These are phyloP conservation scores for Poecilobothrus nobilitatus DNA, from an alignment of 2,888 invertebrate genomes.

Conservation along the genomic window DNA sequence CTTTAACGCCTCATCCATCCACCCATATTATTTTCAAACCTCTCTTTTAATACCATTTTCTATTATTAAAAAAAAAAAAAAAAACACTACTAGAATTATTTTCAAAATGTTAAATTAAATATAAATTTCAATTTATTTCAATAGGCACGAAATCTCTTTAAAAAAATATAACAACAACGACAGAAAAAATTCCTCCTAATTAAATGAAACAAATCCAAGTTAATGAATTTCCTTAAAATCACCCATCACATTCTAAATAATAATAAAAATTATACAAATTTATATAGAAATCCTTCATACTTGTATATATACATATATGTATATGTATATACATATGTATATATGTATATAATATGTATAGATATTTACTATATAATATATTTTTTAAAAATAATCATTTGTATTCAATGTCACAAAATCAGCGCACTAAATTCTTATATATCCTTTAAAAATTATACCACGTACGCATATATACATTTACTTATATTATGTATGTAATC, in stretches of 20 bases:
- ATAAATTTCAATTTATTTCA: not conserved
- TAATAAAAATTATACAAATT: not conserved
- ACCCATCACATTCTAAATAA: not conserved
- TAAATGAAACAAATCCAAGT: not conserved
- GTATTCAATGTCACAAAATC: constrained; percentile 6
- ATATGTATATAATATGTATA: not conserved
- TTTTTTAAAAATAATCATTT: not conserved
- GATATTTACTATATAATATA: not conserved
- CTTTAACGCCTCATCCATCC: too few relatives aligned
- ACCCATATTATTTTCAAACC: too few relatives aligned
- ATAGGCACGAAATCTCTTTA: not conserved
- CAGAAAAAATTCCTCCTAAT: not conserved
- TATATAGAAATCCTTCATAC: not conserved
- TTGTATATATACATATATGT: not conserved
- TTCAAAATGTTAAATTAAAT: not conserved
- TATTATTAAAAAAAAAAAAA: too few relatives aligned
- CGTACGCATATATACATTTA: not conserved
- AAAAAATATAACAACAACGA: not conserved
- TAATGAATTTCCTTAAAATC: not conserved
- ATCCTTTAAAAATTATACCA: constrained; percentile 1
- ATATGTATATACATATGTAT: not conserved
- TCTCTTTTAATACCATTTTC: too few relatives aligned
- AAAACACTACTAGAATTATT: too few relatives aligned
- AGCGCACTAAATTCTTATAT: not conserved
- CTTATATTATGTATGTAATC: too few relatives aligned